Evolutionary conservation across 2,113 vertebrate genomes (phyloP).

Genomic region (Apistogramma diplotaenia): DNA sequence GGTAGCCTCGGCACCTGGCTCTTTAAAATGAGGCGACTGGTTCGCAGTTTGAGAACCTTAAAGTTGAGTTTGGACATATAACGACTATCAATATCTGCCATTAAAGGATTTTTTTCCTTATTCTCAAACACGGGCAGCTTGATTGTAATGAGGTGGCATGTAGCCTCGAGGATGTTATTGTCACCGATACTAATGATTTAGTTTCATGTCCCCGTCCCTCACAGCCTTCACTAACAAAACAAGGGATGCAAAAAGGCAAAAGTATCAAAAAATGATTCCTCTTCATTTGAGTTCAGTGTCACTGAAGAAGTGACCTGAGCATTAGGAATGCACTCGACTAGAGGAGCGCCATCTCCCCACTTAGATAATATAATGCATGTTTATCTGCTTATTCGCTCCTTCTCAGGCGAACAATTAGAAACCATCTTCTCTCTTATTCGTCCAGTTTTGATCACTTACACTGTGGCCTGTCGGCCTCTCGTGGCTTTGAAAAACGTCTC

Average conservation of each 20-base stretch:
- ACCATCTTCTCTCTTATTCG: neutral
- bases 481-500: neutral
- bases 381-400: neutral
- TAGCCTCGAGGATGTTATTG: neutral
- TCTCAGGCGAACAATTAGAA: neutral
- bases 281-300: neutral
- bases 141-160: slow-evolving; percentile 7
- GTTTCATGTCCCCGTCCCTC: neutral
- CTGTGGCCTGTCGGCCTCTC: neutral
- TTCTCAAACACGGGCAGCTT: neutral
- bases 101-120: neutral
- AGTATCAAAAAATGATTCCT: neutral
- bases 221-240: neutral
- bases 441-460: neutral
- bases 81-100: neutral
- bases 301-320: neutral
- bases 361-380: too few relatives aligned
- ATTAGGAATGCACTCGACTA: neutral
- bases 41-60: neutral
- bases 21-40: neutral
- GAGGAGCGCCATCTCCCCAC: slow-evolving; percentile 46
- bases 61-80: neutral
- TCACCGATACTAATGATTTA: neutral
- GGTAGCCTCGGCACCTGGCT: neutral
- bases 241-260: neutral